These are phyloP conservation scores for Daboia siamensis DNA, from an alignment of 2,113 vertebrate species.

Conservation along the genomic window DNA sequence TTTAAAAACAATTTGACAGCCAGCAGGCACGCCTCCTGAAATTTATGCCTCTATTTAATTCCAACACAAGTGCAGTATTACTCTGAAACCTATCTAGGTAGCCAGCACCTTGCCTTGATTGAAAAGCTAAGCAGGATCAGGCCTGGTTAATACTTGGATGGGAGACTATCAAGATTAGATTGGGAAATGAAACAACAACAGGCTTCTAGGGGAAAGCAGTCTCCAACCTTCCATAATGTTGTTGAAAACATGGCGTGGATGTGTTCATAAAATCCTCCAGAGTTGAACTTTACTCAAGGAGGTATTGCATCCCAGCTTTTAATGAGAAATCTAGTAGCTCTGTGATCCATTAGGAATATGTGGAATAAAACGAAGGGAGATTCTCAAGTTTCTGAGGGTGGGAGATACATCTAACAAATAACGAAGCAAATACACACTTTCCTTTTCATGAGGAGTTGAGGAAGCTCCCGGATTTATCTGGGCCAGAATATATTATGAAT, in stretches of 20 bases:
- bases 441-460: not conserved
- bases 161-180: not conserved
- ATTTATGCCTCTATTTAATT: not conserved
- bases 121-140: not conserved
- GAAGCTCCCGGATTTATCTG: not conserved
- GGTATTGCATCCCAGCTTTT: not conserved
- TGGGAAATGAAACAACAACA: not conserved
- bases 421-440: not conserved
- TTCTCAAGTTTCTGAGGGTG: not conserved
- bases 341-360: not conserved
- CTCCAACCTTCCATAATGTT: not conserved
- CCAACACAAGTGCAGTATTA: not conserved
- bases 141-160: not conserved
- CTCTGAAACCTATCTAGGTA: not conserved
- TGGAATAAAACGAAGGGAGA: not conserved
- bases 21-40: not conserved
- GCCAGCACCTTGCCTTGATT: not conserved
- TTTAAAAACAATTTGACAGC: not conserved
- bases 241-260: not conserved
- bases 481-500: not conserved
- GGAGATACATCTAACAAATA: not conserved
- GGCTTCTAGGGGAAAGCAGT: not conserved
- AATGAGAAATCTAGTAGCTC: not conserved
- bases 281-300: not conserved
- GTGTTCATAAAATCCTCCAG: not conserved